Base-by-base conservation (phyloP, 2,113 vertebrate species). In the Tautogolabrus adspersus region DNA sequence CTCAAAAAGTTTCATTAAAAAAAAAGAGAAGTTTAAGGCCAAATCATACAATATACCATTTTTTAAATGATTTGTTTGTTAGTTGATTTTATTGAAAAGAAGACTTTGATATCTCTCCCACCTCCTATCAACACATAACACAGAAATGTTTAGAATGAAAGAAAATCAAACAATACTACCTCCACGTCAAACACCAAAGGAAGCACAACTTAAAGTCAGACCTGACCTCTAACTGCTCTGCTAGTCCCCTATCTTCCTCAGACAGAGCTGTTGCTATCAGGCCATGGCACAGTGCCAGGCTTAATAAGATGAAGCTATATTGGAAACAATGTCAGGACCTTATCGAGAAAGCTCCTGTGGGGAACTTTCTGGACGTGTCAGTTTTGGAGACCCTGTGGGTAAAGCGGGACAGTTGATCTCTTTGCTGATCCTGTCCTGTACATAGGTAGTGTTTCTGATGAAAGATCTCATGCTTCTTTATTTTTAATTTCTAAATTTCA, bases 261-360 rank as follows among this genome's bases (percentile, higher is more conserved):
- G 68, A 75, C 58, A 79, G 42, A 66, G 44, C 55, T 40, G 55
- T 49, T 65, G 49, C 21, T 64, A 64, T 67, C 55, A 47, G 51
- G 52, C 26, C 11, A 2, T 70, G 75, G 84, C 52, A 8, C 2
- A 40, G 21, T 63, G 67, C 79, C 86, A 80, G 42, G n/a, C 42
- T 55, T 46, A 79, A 83, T 60, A 59, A 83, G 68, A 79, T 56
- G 7, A 12, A 72, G 59, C 62, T 86, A 49, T 79, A 57, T 55
- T 68, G 57, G 68, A 72, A 71, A 72, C 75, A 68, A 82, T 66
- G 72, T 49, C 72, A 80, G 8, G 34, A 82, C 77, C 77, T 77
- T 34, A 68, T 81, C n/a, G 13, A 72, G 42, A 40, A 37, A 40
- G n/a, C 16, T 61, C 26, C 4, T 72, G 2, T 42, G 9, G 6